Percentiles rank a stretch among this genome's conserved stretches.
phyloP scores from a whole-genome alignment of 2,888 invertebrate genomes.

The Noctuana brunneofusca region DNA sequence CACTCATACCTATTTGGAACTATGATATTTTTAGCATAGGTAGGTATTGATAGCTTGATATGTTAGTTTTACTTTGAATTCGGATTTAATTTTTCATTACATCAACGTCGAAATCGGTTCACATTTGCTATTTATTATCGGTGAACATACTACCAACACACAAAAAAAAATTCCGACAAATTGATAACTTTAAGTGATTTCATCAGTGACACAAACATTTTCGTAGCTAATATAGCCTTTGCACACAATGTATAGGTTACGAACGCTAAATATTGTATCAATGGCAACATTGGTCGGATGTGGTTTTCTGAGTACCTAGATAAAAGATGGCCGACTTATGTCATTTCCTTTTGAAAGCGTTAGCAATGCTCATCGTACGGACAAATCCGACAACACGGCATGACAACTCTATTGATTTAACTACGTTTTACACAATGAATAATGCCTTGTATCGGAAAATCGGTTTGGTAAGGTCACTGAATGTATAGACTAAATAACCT shows the following conservation, averaged over 20 bases:
- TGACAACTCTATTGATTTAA: conserved; percentile 7
- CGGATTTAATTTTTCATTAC: no score
- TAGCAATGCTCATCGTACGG: conserved; percentile 24
- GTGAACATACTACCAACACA: no score
- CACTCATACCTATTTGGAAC: no score
- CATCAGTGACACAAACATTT: conserved; percentile 11
- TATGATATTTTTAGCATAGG: no score
- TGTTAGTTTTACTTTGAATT: no score
- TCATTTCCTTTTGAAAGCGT: conserved; percentile 62
- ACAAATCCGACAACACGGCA: conserved; percentile 35
- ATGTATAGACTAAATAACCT: neutral
- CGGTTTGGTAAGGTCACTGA: neutral
- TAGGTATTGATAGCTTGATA: no score
- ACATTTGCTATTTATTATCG: no score
- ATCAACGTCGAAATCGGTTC: no score
- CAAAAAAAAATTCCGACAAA: no score
- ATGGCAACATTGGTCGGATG: conserved; percentile 56
- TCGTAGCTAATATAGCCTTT: conserved; percentile 19
- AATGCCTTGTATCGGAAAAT: conserved; percentile 2
- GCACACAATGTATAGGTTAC: conserved; percentile 10
- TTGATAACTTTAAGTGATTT: no score
- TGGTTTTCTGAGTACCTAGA: conserved; percentile 59
- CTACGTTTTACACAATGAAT: conserved; percentile 11
- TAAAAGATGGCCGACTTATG: conserved; percentile 62
- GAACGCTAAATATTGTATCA: conserved; percentile 19